Percentiles rank a stretch among this genome's conserved stretches.
Conservation (phyloP, 1,140 invertebrate species). For the Physella acuta region DNA sequence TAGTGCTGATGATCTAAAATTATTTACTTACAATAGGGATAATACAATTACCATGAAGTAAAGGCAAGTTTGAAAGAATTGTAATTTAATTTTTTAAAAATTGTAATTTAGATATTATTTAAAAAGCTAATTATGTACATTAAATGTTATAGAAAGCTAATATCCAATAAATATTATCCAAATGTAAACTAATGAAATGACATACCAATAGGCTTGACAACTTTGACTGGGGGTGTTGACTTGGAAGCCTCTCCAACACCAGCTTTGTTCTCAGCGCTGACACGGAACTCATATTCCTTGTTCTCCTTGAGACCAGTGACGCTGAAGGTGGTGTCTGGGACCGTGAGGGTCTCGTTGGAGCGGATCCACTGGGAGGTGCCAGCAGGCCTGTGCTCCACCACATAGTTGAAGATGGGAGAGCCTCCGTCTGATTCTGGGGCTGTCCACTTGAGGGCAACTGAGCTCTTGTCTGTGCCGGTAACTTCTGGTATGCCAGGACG, state of each 20-base stretch:
- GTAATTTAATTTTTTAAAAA: too few species aligned
- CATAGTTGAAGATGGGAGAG: constrained; percentile 93
- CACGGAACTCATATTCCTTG: constrained; percentile 89
- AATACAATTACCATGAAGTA: too few species aligned
- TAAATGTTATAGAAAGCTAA: too few species aligned
- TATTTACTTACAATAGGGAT: too few species aligned
- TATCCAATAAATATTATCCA: too few species aligned
- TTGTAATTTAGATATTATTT: too few species aligned
- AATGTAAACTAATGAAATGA: not conserved
- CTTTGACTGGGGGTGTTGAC: constrained; percentile 46
- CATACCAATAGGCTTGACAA: constrained; percentile 46
- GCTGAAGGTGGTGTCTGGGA: constrained; percentile 58
- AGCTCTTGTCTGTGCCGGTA: constrained; percentile 91
- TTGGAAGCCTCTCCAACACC: constrained; percentile 94
- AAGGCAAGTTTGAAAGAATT: too few species aligned
- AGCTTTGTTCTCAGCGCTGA: constrained; percentile 94
- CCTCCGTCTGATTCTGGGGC: constrained; percentile 88
- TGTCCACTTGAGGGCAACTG: constrained; percentile 90
- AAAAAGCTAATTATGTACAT: too few species aligned
- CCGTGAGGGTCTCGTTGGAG: constrained; percentile 41
- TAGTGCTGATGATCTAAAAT: too few species aligned
- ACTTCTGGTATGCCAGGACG: constrained; percentile 83
- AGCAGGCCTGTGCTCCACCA: constrained; percentile 66
- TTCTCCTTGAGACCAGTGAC: constrained; percentile 87
- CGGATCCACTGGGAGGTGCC: constrained; percentile 46